phyloP scores from a whole-genome alignment of 2,888 invertebrate genomes.

The Lasioglossum lativentre region DNA sequence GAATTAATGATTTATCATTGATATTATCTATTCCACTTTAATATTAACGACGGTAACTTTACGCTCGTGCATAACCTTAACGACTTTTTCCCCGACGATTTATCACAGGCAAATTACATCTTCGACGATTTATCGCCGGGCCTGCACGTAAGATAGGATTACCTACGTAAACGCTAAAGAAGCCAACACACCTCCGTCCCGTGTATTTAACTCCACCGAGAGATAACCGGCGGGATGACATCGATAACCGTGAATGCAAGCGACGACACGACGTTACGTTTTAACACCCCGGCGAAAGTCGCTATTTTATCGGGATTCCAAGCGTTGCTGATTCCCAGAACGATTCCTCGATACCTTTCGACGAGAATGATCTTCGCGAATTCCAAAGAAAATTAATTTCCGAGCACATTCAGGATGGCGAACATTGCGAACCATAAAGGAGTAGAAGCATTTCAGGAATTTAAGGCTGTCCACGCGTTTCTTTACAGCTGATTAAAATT shows the following conservation, averaged over 20 bases:
- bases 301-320: neutral
- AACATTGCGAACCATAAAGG: too few relatives aligned
- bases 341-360: neutral
- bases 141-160: slow-evolving; percentile 63
- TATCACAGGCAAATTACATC: slow-evolving; percentile 68
- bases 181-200: slow-evolving; percentile 56
- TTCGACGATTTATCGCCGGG: slow-evolving; percentile 65
- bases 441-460: too few relatives aligned
- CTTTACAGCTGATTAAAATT: too few relatives aligned
- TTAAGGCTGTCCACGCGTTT: too few relatives aligned
- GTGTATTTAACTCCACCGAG: slow-evolving; percentile 51
- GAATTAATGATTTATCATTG: slow-evolving; percentile 73
- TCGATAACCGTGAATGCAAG: slow-evolving; percentile 56
- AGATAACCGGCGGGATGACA: slow-evolving; percentile 56
- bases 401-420: neutral
- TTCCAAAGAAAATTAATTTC: neutral
- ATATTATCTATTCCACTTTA: slow-evolving; percentile 70
- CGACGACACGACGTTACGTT: slow-evolving; percentile 17
- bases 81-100: slow-evolving; percentile 67
- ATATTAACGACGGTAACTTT: slow-evolving; percentile 67
- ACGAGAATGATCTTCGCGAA: neutral
- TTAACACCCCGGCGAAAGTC: neutral
- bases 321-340: too few relatives aligned
- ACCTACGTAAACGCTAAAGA: slow-evolving; percentile 64
- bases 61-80: slow-evolving; percentile 66